Percentiles rank a stretch among this genome's conserved stretches.
phyloP scores from a whole-genome alignment of 2,797 vertebrate genomes.

The Gymnothorax reevesii region DNA sequence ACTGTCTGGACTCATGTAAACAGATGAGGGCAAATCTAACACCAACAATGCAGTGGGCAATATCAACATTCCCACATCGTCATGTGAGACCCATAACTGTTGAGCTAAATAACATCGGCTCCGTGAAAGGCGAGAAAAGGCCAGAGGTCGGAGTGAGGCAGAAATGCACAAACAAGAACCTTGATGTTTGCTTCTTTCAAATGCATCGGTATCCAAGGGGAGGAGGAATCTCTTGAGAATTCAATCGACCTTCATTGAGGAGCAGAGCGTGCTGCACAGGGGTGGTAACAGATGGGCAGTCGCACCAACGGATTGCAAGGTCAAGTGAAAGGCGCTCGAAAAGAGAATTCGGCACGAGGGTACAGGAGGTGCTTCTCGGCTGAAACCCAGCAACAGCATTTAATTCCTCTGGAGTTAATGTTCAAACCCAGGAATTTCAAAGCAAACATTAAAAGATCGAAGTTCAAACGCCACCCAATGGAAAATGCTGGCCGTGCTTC shows the following conservation, averaged over 20 bases:
- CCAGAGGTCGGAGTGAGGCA: not conserved
- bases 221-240: not conserved
- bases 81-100: not conserved
- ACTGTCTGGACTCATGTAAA: not conserved
- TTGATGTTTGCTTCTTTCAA: not conserved
- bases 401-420: constrained; percentile 27
- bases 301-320: not conserved
- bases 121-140: not conserved
- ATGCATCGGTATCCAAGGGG: constrained; percentile 8
- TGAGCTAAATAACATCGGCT: not conserved
- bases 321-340: not conserved
- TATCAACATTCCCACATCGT: not conserved
- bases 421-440: constrained; percentile 22
- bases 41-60: not conserved
- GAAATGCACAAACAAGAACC: not conserved
- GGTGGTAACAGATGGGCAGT: not conserved
- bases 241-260: not conserved
- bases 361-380: not conserved
- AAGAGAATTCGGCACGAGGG: not conserved
- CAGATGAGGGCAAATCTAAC: not conserved
- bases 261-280: not conserved
- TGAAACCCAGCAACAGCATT: constrained; percentile 17
- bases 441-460: not conserved
- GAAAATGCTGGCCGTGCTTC: not conserved
- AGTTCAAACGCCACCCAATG: not conserved